phyloP scores from a whole-genome alignment of 2,113 vertebrate genomes.

The Podarcis raffonei region DNA sequence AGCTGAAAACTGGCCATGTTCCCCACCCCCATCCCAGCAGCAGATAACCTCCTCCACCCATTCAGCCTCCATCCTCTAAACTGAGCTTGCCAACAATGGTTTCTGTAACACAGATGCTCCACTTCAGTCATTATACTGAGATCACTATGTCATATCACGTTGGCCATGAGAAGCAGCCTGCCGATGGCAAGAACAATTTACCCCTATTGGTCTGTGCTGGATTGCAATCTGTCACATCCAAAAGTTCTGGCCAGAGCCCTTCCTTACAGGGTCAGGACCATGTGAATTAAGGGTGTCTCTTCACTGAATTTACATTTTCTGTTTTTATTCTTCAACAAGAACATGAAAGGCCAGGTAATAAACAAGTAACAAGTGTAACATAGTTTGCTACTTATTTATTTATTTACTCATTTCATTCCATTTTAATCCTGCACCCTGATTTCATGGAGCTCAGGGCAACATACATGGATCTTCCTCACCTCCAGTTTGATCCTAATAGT shows the following conservation, averaged over 20 bases:
- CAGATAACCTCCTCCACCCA: background rate
- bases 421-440: background rate
- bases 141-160: background rate
- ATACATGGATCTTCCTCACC: no score
- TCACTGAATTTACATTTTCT: background rate
- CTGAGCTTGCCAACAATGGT: accelerated
- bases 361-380: no score
- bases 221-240: slow-evolving; percentile 23
- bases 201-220: background rate
- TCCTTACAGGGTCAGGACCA: background rate
- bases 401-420: background rate
- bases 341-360: background rate
- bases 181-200: slow-evolving; percentile 20
- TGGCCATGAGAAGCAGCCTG: slow-evolving; percentile 35
- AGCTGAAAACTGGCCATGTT: accelerated
- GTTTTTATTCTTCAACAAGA: background rate
- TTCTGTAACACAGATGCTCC: background rate
- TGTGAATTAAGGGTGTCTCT: no score
- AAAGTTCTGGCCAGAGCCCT: accelerated
- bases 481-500: background rate
- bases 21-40: background rate
- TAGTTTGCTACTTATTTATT: background rate
- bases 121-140: background rate
- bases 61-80: background rate
- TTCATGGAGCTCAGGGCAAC: background rate